A percentile compares a stretch with the other conserved stretches of the same genome.
Evolutionary conservation across 2,113 vertebrate genomes (phyloP).

Genomic region (Megaptera novaeangliae): DNA sequence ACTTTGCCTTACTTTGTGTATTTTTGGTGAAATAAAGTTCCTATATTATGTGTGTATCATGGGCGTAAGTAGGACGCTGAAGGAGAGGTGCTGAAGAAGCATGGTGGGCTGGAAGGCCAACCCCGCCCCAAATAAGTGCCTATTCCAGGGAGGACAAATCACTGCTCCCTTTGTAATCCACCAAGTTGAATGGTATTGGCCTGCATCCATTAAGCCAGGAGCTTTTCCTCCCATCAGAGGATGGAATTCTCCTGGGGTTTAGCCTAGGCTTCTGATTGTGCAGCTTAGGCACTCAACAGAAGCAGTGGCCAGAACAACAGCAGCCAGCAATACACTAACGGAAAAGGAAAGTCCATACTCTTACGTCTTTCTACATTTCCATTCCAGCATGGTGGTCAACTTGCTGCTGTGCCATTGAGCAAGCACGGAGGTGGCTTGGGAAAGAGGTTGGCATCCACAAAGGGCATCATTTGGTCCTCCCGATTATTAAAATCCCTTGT

Average conservation of each 20-base stretch:
- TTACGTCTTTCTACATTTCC: no score
- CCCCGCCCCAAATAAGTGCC: background rate
- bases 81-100: background rate
- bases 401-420: background rate
- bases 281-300: background rate
- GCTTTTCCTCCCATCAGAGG: background rate
- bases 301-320: background rate
- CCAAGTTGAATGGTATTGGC: background rate
- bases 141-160: background rate
- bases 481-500: background rate
- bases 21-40: background rate
- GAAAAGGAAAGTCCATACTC: background rate
- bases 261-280: background rate
- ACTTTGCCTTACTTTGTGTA: background rate
- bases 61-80: background rate
- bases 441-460: background rate
- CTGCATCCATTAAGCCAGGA: background rate
- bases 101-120: background rate
- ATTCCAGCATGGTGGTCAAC: rapidly evolving
- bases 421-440: background rate
- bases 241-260: no score
- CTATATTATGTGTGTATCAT: background rate
- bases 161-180: background rate
- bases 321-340: background rate
- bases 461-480: background rate